These are phyloP conservation scores for Nesidiocoris tenuis DNA, from an alignment of 2,888 invertebrate genomes.

Conservation along the genomic window DNA sequence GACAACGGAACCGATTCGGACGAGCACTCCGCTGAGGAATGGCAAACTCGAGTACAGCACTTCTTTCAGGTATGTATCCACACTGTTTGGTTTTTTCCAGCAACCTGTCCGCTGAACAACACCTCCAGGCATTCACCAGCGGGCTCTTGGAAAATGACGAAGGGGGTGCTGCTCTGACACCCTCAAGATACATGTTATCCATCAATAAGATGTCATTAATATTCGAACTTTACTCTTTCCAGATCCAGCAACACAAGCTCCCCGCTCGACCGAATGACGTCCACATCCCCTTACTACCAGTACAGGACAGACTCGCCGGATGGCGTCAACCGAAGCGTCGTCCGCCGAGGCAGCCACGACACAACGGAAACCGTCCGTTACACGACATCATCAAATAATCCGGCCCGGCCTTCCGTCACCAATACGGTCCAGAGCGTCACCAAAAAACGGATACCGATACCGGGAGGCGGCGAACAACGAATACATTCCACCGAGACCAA, in stretches of 20 bases:
- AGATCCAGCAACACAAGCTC: slow-evolving; percentile 48
- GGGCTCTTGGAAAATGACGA: background rate
- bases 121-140: background rate
- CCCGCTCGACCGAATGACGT: slow-evolving; percentile 47
- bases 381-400: slow-evolving; percentile 67
- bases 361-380: slow-evolving; percentile 71
- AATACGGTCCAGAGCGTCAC: slow-evolving; percentile 69
- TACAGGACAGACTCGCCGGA: slow-evolving; percentile 48
- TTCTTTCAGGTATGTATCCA: slow-evolving; percentile 49
- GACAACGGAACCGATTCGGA: slow-evolving; percentile 39
- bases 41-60: slow-evolving; percentile 51
- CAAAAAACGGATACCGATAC: slow-evolving; percentile 67
- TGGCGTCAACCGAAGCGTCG: slow-evolving; percentile 53
- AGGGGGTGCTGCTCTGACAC: no score
- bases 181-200: no score
- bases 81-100: background rate
- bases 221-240: background rate
- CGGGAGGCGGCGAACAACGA: slow-evolving; percentile 67
- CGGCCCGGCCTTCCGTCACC: slow-evolving; percentile 67
- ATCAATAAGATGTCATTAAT: no score
- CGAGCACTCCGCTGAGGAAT: slow-evolving; percentile 54
- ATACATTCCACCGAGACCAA: slow-evolving; percentile 71
- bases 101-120: background rate
- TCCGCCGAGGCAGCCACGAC: slow-evolving; percentile 61
- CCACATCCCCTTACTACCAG: slow-evolving; percentile 49